A percentile compares a stretch with the other conserved stretches of the same genome.
Conservation (phyloP, 2,888 invertebrate species). For the Parasteatoda lunata region DNA sequence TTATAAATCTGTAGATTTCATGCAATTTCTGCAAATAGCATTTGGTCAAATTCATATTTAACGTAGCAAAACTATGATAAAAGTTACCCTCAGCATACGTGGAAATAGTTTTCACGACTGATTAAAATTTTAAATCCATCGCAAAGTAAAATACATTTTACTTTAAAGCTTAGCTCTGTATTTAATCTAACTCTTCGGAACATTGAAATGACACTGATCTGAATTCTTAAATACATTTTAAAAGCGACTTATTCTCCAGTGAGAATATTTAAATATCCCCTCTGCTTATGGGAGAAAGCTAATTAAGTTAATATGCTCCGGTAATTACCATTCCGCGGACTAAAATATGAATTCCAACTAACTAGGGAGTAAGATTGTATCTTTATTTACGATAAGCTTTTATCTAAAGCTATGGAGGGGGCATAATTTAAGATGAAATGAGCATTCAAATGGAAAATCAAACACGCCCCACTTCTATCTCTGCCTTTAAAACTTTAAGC, state of each 20-base stretch:
- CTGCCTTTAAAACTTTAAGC: too few species aligned
- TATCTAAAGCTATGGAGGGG: too few species aligned
- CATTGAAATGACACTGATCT: too few species aligned
- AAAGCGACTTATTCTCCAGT: not conserved
- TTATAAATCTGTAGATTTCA: not conserved
- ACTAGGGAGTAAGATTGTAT: not conserved
- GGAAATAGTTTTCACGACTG: not conserved
- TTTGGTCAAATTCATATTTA: not conserved
- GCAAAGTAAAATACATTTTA: not conserved
- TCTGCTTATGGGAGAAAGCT: conserved; percentile 1
- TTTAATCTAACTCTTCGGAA: too few species aligned
- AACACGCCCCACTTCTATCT: too few species aligned
- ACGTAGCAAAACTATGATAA: not conserved
- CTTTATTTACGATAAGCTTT: too few species aligned
- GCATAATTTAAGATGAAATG: too few species aligned
- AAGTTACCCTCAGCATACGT: not conserved
- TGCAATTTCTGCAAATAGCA: not conserved
- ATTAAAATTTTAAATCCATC: conserved; percentile 3
- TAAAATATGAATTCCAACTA: conserved; percentile 30
- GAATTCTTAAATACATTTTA: not conserved
- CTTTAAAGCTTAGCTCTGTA: too few species aligned
- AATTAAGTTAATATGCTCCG: conserved; percentile 29
- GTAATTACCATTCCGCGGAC: conserved; percentile 37
- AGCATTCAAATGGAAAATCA: too few species aligned
- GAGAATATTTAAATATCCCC: conserved; percentile 1